A percentile compares a stretch with the other conserved stretches of the same genome.
phyloP scores from a whole-genome alignment of 2,113 vertebrate species.

The Heloderma charlesbogerti region DNA sequence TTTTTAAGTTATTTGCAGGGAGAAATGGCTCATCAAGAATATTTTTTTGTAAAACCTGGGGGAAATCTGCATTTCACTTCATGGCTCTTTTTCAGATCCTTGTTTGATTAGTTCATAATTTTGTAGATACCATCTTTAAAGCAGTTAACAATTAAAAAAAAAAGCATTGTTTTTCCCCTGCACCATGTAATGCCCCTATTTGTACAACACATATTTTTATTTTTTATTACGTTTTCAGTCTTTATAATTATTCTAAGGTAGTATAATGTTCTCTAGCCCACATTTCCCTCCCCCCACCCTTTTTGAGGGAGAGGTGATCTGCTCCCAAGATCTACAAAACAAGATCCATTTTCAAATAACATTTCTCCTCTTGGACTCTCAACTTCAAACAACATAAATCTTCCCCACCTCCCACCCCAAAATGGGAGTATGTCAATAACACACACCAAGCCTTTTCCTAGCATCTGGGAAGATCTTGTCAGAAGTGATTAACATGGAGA shows the following conservation, averaged over 20 bases:
- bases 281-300: neutral
- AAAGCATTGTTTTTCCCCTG: constrained; percentile 6
- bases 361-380: neutral
- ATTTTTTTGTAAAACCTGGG: constrained; percentile 20
- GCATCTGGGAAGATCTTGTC: too few species aligned
- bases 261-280: neutral
- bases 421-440: neutral
- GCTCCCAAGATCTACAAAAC: neutral
- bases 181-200: constrained; percentile 25
- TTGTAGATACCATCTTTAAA: constrained; percentile 33
- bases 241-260: fast-evolving
- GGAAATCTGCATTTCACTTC: constrained; percentile 19
- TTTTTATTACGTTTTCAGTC: neutral
- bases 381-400: neutral
- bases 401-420: neutral
- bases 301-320: too few species aligned
- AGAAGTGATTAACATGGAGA: too few species aligned
- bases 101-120: constrained; percentile 56
- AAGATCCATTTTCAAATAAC: fast-evolving
- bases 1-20: neutral
- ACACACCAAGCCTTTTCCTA: too few species aligned
- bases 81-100: constrained; percentile 40
- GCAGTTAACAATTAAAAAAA: constrained; percentile 30
- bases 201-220: constrained; percentile 31
- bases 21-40: neutral